Conservation (phyloP, 1,140 invertebrate species). For the Ctenoplectra terminalis region DNA sequence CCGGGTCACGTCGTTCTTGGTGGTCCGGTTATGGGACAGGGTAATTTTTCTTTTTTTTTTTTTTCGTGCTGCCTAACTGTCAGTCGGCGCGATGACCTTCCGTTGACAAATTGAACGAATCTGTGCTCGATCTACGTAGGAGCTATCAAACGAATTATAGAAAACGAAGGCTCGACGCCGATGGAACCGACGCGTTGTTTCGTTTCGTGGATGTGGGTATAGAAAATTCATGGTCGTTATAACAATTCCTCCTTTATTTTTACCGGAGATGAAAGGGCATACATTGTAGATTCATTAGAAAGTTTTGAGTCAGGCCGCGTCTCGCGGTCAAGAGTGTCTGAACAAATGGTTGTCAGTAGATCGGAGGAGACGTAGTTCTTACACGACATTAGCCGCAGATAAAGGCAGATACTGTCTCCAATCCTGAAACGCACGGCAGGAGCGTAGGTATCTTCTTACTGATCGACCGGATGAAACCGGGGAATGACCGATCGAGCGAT, state of each 20-base stretch:
- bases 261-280: no score
- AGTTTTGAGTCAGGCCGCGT: constrained; percentile 16
- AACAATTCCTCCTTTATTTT: neutral
- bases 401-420: constrained; percentile 79
- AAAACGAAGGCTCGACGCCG: neutral
- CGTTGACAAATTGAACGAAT: constrained; percentile 15
- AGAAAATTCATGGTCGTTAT: neutral
- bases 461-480: constrained; percentile 64
- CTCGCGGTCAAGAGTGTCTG: constrained; percentile 28
- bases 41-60: constrained; percentile 31
- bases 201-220: neutral
- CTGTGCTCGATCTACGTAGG: neutral
- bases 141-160: neutral
- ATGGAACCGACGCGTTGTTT: neutral
- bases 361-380: constrained; percentile 75
- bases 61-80: neutral
- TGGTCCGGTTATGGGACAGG: constrained; percentile 65
- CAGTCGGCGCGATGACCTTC: constrained; percentile 39
- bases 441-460: constrained; percentile 71
- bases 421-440: constrained; percentile 74
- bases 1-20: constrained; percentile 67
- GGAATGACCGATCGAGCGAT: constrained; percentile 70
- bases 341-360: constrained; percentile 66
- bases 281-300: constrained; percentile 35
- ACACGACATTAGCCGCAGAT: constrained; percentile 81